Percentiles rank a stretch among this genome's conserved stretches.
Evolutionary conservation across 2,888 invertebrate species (phyloP).

Genomic region (Serripes groenlandicus): DNA sequence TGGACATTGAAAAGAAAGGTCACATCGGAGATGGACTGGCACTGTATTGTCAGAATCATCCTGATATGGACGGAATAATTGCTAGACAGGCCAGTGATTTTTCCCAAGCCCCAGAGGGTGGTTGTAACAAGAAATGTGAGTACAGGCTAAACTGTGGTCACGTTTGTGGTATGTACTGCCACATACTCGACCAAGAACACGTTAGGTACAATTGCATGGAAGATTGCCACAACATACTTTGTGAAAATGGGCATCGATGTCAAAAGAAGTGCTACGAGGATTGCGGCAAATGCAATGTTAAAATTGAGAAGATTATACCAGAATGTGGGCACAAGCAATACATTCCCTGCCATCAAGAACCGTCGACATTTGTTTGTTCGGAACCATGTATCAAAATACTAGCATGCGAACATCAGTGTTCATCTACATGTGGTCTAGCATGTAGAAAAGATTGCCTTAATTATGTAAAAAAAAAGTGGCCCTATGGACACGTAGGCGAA

Average conservation of each 20-base stretch:
- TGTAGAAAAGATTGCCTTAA: conserved; percentile 53
- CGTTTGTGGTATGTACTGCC: conserved; percentile 73
- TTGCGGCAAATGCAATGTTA: conserved; percentile 72
- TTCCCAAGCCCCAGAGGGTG: conserved; percentile 70
- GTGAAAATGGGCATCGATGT: conserved; percentile 68
- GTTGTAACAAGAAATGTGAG: conserved; percentile 72
- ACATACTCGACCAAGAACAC: conserved; percentile 86
- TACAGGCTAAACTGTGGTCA: conserved; percentile 78
- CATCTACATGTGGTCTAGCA: conserved; percentile 60
- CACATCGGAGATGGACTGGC: conserved; percentile 56
- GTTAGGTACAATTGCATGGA: conserved; percentile 81
- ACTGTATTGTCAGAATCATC: conserved; percentile 78
- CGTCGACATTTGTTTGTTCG: conserved; percentile 74
- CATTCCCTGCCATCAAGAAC: conserved; percentile 75
- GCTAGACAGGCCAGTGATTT: conserved; percentile 62
- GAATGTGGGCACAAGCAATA: conserved; percentile 78
- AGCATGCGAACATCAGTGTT: conserved; percentile 68
- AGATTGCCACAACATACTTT: conserved; percentile 64
- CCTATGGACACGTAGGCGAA: conserved; percentile 63
- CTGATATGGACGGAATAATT: conserved; percentile 41
- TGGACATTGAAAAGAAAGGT: conserved; percentile 60
- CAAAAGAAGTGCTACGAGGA: conserved; percentile 87
- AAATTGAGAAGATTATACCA: conserved; percentile 72
- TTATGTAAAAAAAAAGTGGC: conserved; percentile 53
- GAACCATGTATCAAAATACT: conserved; percentile 14